Conservation (phyloP, 2,113 vertebrate species). For the Caranx melampygus region DNA sequence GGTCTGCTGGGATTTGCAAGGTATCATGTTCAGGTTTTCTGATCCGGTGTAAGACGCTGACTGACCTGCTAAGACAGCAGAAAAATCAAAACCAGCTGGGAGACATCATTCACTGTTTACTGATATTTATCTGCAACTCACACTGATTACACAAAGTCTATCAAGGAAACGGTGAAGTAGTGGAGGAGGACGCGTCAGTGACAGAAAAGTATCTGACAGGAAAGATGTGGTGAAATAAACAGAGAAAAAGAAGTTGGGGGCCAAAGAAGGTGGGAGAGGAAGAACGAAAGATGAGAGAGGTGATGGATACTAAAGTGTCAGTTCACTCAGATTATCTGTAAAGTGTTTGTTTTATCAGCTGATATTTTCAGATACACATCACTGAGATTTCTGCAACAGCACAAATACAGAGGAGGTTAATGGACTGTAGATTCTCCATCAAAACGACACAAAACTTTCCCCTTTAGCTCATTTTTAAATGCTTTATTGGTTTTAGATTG, state of each 20-base stretch:
- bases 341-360: conserved; percentile 24
- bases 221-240: conserved; percentile 45
- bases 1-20: conserved; percentile 63
- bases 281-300: conserved; percentile 29
- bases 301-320: conserved; percentile 29
- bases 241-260: not conserved
- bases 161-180: conserved; percentile 39
- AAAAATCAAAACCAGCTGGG: conserved; percentile 78
- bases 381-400: not conserved
- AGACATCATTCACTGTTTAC: conserved; percentile 66
- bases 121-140: conserved; percentile 64
- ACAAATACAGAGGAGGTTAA: conserved; percentile 7
- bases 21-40: conserved; percentile 73
- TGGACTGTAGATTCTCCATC: not conserved
- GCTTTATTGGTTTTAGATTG: too few species aligned
- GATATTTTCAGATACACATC: conserved; percentile 13
- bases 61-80: conserved; percentile 72
- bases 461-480: too few species aligned
- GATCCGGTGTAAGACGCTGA: conserved; percentile 65
- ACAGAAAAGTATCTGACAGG: conserved; percentile 35
- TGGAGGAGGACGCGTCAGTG: conserved; percentile 35
- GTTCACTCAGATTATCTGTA: conserved; percentile 17
- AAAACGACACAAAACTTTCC: not conserved
- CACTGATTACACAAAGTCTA: conserved; percentile 60
- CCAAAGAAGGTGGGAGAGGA: not conserved